phyloP scores from a whole-genome alignment of 1,140 invertebrate genomes.

The Drosophila serrata region DNA sequence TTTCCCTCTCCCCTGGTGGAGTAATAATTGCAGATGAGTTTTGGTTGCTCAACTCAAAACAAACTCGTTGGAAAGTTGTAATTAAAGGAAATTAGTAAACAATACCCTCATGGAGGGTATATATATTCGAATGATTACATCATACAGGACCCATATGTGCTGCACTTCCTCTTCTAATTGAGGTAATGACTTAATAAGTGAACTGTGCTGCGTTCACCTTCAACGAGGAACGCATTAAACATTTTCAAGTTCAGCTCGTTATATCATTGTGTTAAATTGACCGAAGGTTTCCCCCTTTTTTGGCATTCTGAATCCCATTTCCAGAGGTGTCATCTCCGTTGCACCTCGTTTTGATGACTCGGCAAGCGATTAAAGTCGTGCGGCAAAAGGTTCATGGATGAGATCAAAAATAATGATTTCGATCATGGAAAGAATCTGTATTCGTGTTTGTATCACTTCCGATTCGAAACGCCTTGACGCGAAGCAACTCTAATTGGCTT shows the following conservation, averaged over 20 bases:
- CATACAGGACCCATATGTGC: constrained; percentile 18
- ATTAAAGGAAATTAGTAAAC: constrained; percentile 78
- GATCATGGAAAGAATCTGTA: constrained; percentile 23
- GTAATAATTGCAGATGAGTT: constrained; percentile 70
- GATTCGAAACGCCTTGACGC: constrained; percentile 50
- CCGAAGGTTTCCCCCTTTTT: constrained; percentile 27
- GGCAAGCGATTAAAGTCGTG: constrained; percentile 55
- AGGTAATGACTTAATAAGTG: constrained; percentile 70
- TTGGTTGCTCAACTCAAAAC: constrained; percentile 47
- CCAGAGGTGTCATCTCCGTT: constrained; percentile 72
- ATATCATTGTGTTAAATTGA: constrained; percentile 76
- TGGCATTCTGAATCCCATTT: constrained; percentile 39
- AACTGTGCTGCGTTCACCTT: constrained; percentile 11
- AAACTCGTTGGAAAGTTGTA: constrained; percentile 57
- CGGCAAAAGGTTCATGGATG: constrained; percentile 15
- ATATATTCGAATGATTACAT: constrained; percentile 7
- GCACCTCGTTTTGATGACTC: constrained; percentile 78
- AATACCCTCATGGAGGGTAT: constrained; percentile 22
- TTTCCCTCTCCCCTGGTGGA: background rate
- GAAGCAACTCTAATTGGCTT: constrained; percentile 55
- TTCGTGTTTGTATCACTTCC: constrained; percentile 69
- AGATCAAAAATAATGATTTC: constrained; percentile 42
- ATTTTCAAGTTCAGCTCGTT: constrained; percentile 50
- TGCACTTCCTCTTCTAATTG: constrained; percentile 71
- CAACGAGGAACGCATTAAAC: constrained; percentile 34